Base-by-base conservation (phyloP, 2,797 vertebrate genomes). In the Melanotaenia pygmaea region DNA sequence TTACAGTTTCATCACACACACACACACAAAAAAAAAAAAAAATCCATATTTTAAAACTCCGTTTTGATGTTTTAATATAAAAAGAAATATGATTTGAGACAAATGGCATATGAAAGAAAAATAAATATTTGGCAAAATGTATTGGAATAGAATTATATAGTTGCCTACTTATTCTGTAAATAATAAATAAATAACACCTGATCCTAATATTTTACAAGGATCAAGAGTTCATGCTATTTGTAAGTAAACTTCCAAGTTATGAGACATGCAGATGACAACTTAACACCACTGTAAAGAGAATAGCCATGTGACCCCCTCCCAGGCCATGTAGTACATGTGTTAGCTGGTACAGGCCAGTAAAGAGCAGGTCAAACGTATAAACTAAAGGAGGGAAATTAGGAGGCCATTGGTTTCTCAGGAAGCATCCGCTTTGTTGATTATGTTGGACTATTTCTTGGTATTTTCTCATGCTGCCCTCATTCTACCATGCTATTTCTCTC, bases 361-460 rank as follows among this genome's bases (percentile, higher is more conserved):
- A 72, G 76, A 74, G 18, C 0, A 56, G 77, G 69, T 70, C 81
- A 85, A 70, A 83, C 70, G 77, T 87, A 69, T 35, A 34, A 22
- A 26, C 18, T 35, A 59, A 50, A 74, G 60, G 61, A 26, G 81
- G 77, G 81, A 86, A 79, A 83, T 57, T 53, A 70, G 66, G 50
- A 43, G 24, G 54, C 1, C 67, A 68, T 70, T 79, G 53, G 63
- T n/a, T 67, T 30, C 6, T 75, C 32, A 10, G 58, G 63, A 70
- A 59, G 56, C 47, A n/a, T 22, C 3, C 10, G 10, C 8, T 20
- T 45, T 57, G 62, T 59, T 35, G 28, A 11, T 67, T 45, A 20
- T n/a, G 0, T 22, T 22, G 30, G 47, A 34, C 28, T 72, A 53
- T 70, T 67, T 59, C 18, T 47, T 35, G 18, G 26, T 35, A 51